Evolutionary conservation across 2,113 vertebrate species (phyloP).

Genomic region (Nyctibius bracteatus): DNA sequence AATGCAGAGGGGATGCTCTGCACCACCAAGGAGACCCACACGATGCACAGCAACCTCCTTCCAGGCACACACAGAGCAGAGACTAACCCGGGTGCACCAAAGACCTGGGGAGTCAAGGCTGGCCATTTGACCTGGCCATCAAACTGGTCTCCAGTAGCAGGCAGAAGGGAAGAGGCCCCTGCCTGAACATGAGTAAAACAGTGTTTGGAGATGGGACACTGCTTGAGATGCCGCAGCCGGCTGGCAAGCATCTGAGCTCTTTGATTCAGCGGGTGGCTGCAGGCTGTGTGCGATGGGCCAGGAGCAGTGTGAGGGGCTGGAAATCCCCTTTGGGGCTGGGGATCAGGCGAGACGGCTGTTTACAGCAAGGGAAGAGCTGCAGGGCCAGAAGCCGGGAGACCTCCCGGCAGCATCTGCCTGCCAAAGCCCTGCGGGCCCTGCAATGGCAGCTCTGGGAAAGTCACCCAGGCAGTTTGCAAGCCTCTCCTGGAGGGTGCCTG

Average conservation of each 20-base stretch:
- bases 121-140: not conserved
- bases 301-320: not conserved
- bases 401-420: not conserved
- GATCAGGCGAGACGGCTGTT: not conserved
- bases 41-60: not conserved
- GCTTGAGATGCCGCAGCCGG: fast-evolving
- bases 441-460: not conserved
- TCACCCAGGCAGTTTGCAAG: not conserved
- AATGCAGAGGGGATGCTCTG: fast-evolving
- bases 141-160: not conserved
- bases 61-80: not conserved
- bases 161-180: too few relatives aligned
- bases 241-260: fast-evolving
- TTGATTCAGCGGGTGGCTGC: not conserved
- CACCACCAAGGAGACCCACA: not conserved
- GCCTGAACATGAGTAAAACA: not conserved
- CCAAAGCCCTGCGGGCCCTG: not conserved
- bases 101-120: not conserved
- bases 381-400: not conserved
- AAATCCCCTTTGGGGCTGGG: conserved; percentile 16
- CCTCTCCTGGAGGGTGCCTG: fast-evolving
- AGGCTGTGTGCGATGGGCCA: not conserved
- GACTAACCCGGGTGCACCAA: not conserved
- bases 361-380: not conserved
- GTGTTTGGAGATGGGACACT: not conserved